Base-by-base conservation (phyloP, 1,140 invertebrate species). In the Drosophila sechellia region DNA sequence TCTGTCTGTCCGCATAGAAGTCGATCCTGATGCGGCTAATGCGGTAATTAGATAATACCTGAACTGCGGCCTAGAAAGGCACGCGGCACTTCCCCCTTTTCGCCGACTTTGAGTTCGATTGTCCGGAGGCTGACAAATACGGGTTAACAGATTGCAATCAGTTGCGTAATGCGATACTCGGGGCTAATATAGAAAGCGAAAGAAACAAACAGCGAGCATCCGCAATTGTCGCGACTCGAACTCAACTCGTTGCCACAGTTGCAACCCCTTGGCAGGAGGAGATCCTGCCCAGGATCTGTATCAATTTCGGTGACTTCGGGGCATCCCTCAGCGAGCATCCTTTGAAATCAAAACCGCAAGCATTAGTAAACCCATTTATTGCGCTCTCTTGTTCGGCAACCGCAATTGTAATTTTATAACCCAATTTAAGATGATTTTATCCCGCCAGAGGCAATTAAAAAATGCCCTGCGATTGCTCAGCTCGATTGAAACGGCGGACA, bases 371-470 rank as follows among this genome's bases (percentile, higher is more conserved):
- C 77, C 84, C 84, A 87, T 89, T 77, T 74, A 63, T 52, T 59
- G 55, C 42, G 40, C 22, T 34, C 79, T 50, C 57, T 49, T 89
- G 79, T 89, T 77, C 57, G 37, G 3, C 35, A 15, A 57, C 84
- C 83, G 57, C 84, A 83, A 89, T 89, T 87, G 84, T 87, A 69
- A 89, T 77, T 72, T 87, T 89, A 89, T 87, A 76, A 83, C 73
- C 76, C 79, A 87, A 87, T 87, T 87, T 86, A 81, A 35, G 61
- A 59, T 74, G 55, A 66, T 77, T 77, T 77, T 57, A 40, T 17
- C 50, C 27, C 31, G 55, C 58, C 53, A 58, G 10, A 27, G 65
- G 74, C 64, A 70, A 58, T 77, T 69, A 69, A 61, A 56, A 68
- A 68, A 12, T 25, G 45, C 27, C 15, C 22, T 49, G 20, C 20